Base-by-base conservation (phyloP, 2,888 invertebrate genomes). In the Hirtodrosophila confusa region DNA sequence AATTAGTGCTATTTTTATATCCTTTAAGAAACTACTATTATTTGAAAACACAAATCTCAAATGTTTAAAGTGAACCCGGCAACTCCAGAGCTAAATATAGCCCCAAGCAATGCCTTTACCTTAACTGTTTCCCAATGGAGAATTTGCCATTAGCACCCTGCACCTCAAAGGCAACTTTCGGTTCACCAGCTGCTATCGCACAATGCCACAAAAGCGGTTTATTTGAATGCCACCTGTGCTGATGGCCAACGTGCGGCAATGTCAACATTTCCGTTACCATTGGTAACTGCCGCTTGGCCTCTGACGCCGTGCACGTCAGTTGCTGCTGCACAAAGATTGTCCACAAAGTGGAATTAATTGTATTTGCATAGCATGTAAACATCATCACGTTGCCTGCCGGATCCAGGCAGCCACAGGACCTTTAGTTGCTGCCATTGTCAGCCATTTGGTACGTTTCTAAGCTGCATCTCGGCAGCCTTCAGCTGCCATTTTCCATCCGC, bases 301-400 rank as follows among this genome's bases (percentile, higher is more conserved):
- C 17, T 24, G 50, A 5, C 35, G n/a, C 23, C 12, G 17, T 12
- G 41, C 23, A 35, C 29, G 23, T 33, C 37, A 48, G 54, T 9
- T 57, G 41, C 66, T 67, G 67, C 70, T 60, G 74, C 67, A 71
- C 72, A 69, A 66, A 75, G 78, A 83, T 72, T 75, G 85, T 64
- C 74, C 83, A 80, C 86, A 85, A 82, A 71, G 83, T 79, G 83
- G 85, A 86, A 85, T 84, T 85, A 88, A 86, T 86, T 88, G 87
- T 88, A 88, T 88, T 88, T 86, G 82, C 82, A 80, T 86, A 76
- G 88, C 66, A 79, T 75, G 88, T 78, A 84, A 84, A 84, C 80
- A 82, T 70, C 84, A 82, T 80, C 84, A 80, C 68, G 75, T 77
- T 86, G 83, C 65, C 58, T 66, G 53, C 74, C 80, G 76, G 61